Evolutionary conservation across 1,140 invertebrate species (phyloP).

Genomic region (Drosophila sulfurigaster): DNA sequence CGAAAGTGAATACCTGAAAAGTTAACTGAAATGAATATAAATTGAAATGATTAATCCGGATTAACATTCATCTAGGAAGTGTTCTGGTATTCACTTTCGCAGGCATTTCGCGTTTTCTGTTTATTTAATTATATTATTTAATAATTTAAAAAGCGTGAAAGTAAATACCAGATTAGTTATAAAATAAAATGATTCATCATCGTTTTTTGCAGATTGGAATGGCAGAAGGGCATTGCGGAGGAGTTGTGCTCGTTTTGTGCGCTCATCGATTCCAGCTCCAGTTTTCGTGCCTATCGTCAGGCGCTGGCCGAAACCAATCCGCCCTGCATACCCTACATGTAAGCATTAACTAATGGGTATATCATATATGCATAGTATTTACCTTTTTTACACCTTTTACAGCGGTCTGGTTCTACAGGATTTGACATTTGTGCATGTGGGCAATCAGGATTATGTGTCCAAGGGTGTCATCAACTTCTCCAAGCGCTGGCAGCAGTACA

Average conservation of each 20-base stretch:
- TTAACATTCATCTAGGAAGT: no score
- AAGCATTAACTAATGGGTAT: slow-evolving; percentile 64
- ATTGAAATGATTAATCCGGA: no score
- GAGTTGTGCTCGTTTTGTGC: slow-evolving; percentile 97
- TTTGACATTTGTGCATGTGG: slow-evolving; percentile 99
- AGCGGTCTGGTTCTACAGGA: slow-evolving; percentile 99
- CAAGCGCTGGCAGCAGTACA: slow-evolving; percentile 99
- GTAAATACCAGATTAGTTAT: no score
- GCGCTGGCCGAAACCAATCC: slow-evolving; percentile 97
- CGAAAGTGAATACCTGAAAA: no score
- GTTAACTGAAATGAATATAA: no score
- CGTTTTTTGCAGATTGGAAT: slow-evolving; percentile 90
- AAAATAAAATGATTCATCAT: neutral
- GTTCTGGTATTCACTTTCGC: no score
- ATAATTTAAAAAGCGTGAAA: no score
- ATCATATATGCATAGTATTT: slow-evolving; percentile 2
- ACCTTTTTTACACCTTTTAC: slow-evolving; percentile 34
- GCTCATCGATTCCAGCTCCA: slow-evolving; percentile 97
- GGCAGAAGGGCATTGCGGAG: slow-evolving; percentile 97
- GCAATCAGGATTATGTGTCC: slow-evolving; percentile 94
- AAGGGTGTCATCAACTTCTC: slow-evolving; percentile 98
- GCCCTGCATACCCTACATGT: slow-evolving; percentile 99
- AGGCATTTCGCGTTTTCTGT: no score
- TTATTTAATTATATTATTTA: no score
- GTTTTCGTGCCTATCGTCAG: slow-evolving; percentile 97